Evolutionary conservation across 2,797 vertebrate genomes (phyloP).

Genomic region (Sebastes paucispinis): DNA sequence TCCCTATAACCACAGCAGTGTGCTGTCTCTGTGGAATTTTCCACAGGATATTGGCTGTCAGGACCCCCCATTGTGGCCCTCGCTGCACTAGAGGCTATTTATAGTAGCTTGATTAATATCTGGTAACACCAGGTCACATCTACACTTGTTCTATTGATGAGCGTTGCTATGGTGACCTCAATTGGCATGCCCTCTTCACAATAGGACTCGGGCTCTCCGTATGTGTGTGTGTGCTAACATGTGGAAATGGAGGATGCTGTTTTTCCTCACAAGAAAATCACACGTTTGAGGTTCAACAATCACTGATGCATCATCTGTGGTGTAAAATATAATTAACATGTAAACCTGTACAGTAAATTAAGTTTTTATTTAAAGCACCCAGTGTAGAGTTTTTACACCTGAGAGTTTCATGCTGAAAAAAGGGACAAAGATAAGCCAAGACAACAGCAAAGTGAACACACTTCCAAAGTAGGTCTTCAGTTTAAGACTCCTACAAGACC

Average conservation of each 20-base stretch:
- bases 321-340: slow-evolving; percentile 49
- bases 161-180: slow-evolving; percentile 79
- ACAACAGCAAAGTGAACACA: slow-evolving; percentile 10
- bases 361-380: slow-evolving; percentile 32
- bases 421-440: neutral
- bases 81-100: slow-evolving; percentile 79
- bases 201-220: slow-evolving; percentile 50
- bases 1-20: slow-evolving; percentile 63
- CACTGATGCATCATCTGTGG: slow-evolving; percentile 18
- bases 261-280: slow-evolving; percentile 19
- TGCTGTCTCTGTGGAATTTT: slow-evolving; percentile 79
- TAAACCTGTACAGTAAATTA: slow-evolving; percentile 6
- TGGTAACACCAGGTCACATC: slow-evolving; percentile 84
- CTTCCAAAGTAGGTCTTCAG: slow-evolving; percentile 47
- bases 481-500: slow-evolving; percentile 3
- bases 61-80: slow-evolving; percentile 80
- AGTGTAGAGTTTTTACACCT: neutral
- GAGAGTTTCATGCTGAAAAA: neutral
- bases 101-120: slow-evolving; percentile 86
- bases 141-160: slow-evolving; percentile 85
- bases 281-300: slow-evolving; percentile 10
- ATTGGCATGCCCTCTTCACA: slow-evolving; percentile 75
- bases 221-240: slow-evolving; percentile 40
- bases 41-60: slow-evolving; percentile 85
- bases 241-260: slow-evolving; percentile 20